A percentile compares a stretch with the other conserved stretches of the same genome.
phyloP scores from a whole-genome alignment of 2,797 vertebrate species.

The Lagorchestes hirsutus region DNA sequence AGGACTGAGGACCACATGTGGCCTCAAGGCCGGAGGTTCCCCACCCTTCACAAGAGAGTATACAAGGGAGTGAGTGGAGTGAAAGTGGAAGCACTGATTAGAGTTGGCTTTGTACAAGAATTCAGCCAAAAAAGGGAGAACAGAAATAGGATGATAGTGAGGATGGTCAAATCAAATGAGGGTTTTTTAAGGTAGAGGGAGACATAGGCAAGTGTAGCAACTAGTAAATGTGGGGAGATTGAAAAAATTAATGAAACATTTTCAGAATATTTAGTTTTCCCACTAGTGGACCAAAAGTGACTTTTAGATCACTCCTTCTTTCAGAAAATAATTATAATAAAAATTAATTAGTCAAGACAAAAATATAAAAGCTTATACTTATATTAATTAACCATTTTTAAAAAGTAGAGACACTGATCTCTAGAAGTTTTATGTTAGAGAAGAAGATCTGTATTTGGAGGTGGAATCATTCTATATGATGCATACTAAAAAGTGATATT shows the following conservation, averaged over 20 bases:
- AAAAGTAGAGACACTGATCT: not conserved
- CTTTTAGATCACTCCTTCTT: conserved; percentile 1
- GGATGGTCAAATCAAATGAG: not conserved
- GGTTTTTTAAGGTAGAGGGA: not conserved
- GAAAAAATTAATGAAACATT: conserved; percentile 29
- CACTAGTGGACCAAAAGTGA: not conserved
- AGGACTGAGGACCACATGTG: too few relatives aligned
- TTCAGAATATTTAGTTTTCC: conserved; percentile 37
- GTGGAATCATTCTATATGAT: conserved; percentile 1
- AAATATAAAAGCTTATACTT: not conserved
- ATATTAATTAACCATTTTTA: conserved; percentile 30
- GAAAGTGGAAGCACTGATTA: not conserved
- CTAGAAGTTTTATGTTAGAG: conserved; percentile 20
- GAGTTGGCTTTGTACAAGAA: not conserved
- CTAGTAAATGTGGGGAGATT: not conserved
- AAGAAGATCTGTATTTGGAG: conserved; percentile 16
- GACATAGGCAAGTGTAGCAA: not conserved
- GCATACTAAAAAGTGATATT: conserved; percentile 23
- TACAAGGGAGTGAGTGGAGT: not conserved
- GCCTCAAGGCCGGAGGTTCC: too few relatives aligned
- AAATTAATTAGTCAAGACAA: not conserved
- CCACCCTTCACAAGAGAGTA: not conserved
- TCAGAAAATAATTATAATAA: conserved; percentile 36
- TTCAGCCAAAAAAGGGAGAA: not conserved
- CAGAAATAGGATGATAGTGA: not conserved